Conservation (phyloP, 2,797 vertebrate species). For the Myotis daubentonii region DNA sequence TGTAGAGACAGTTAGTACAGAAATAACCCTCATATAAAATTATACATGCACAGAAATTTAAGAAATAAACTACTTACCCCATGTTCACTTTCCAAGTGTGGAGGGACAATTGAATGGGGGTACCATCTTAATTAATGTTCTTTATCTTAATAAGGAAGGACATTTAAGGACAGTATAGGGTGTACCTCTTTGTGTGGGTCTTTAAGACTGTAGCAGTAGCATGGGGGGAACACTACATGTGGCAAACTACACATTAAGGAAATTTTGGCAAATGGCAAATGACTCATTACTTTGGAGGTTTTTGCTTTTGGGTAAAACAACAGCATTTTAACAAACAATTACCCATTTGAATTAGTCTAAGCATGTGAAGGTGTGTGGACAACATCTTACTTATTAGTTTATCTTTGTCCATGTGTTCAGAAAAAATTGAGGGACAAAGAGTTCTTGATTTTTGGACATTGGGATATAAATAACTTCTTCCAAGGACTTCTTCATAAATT, state of each 20-base stretch:
- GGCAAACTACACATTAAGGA: neutral
- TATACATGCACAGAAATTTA: neutral
- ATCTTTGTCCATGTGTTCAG: neutral
- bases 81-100: neutral
- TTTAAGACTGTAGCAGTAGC: neutral
- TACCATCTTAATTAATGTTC: neutral
- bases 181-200: neutral
- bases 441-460: neutral
- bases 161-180: neutral
- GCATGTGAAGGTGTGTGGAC: neutral
- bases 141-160: neutral
- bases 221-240: neutral
- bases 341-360: neutral
- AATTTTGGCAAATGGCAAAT: slow-evolving; percentile 14
- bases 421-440: neutral
- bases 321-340: neutral
- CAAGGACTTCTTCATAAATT: neutral
- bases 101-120: neutral
- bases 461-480: neutral
- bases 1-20: neutral
- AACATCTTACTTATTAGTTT: neutral
- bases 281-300: neutral
- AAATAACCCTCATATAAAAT: neutral
- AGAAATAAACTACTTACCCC: neutral
- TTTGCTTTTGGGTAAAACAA: neutral